Evolutionary conservation across 2,113 vertebrate species (phyloP), one percentile per base, ranked within the genome.

Genomic region (Ardeotis arabs): DNA sequence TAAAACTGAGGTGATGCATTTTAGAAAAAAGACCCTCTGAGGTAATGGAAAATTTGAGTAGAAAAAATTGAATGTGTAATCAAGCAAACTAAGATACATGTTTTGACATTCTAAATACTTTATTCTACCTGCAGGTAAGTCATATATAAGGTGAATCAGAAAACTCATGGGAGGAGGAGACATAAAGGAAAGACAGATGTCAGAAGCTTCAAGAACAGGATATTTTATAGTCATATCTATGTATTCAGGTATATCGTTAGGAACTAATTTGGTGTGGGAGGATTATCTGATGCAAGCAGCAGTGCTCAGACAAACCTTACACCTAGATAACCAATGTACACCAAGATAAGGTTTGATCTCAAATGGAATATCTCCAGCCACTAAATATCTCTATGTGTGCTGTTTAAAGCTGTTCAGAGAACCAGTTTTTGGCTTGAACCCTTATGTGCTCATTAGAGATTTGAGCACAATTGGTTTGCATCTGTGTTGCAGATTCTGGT

Each of bases 351-450:
- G 2, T 64, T 74, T 49, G 19, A 49, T 11, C 22, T 67, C 6
- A 2, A 41, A 74, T 14, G 13, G 8, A 28, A 2, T 37, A 60
- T 44, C 27, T 59, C 14, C n/a, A 55, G 21, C 18, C 20, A 25
- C 7, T 29, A 6, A 47, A 49, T 14, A 3, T 27, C 29, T 90
- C 29, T 64, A 20, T 2, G 0, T 31, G n/a, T 13, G 27, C 12
- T 59, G 12, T 49, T 49, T 74, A 25, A 74, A 87, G 14, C 8
- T 83, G 10, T 44, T 64, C 37, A 37, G 14, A 69, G 17, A 49
- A 64, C 0, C 1, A 28, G 3, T 2, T 64, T 84, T 70, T 70
- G 23, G 2, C 6, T 39, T 44, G n/a, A 14, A 69, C 3, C 4
- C 18, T 60, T 39, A 9, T 17, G 7, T 18, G 55, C 6, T 12